These are phyloP conservation scores for Acromyrmex charruanus DNA, from an alignment of 1,140 invertebrate genomes.

Conservation along the genomic window DNA sequence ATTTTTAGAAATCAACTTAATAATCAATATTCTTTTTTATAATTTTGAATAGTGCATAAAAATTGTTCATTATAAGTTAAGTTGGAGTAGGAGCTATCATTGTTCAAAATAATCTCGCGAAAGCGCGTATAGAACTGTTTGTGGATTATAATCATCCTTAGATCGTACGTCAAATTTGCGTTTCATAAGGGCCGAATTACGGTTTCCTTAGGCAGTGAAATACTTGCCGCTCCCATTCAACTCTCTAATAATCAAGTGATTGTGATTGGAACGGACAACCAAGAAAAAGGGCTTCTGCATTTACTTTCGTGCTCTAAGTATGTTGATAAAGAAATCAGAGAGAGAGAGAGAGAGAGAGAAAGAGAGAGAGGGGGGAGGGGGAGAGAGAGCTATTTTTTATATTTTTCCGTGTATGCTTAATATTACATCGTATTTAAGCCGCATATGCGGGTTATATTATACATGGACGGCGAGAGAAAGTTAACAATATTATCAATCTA, in stretches of 20 bases:
- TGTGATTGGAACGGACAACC: too few relatives aligned
- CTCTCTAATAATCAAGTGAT: too few relatives aligned
- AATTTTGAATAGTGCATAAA: background rate
- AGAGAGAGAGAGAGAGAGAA: background rate
- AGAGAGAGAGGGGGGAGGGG: background rate
- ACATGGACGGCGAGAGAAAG: constrained; percentile 30
- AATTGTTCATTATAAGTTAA: background rate
- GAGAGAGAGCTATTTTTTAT: background rate
- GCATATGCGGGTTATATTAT: background rate
- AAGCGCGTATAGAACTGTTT: background rate
- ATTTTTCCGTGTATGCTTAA: constrained; percentile 6
- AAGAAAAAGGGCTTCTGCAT: too few relatives aligned
- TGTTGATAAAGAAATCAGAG: background rate
- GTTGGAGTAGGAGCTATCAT: too few relatives aligned
- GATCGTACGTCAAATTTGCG: too few relatives aligned
- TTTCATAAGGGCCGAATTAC: too few relatives aligned
- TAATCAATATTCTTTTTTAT: background rate
- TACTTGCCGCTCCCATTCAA: too few relatives aligned
- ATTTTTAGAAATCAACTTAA: background rate
- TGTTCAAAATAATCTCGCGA: background rate
- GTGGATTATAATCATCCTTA: background rate
- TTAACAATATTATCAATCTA: constrained; percentile 33
- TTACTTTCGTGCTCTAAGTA: too few relatives aligned
- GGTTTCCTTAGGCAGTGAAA: too few relatives aligned
- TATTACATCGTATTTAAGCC: constrained; percentile 14